Conservation (phyloP, 2,113 vertebrate genomes). For the Engraulis encrasicolus region DNA sequence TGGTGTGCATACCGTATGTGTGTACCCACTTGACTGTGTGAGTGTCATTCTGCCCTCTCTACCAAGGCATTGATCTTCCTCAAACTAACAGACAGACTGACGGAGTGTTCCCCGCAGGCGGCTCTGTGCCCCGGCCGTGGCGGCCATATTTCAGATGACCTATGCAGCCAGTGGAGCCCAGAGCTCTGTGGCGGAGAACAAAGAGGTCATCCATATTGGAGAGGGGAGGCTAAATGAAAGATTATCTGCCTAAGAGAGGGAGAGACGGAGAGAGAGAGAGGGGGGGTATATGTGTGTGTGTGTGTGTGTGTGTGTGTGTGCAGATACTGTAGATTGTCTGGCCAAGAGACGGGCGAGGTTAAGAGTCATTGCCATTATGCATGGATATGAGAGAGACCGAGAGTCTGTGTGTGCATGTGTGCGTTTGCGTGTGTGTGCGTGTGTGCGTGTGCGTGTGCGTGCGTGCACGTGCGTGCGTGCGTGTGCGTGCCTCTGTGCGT, state of each 20-base stretch:
- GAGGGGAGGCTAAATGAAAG: neutral
- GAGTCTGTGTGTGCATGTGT: neutral
- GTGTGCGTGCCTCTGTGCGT: too few relatives aligned
- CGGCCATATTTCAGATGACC: conserved; percentile 7
- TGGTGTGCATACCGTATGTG: too few relatives aligned
- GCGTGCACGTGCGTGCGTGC: too few relatives aligned
- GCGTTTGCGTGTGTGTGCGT: too few relatives aligned
- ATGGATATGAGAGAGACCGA: neutral
- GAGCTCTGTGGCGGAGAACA: neutral
- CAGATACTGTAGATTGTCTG: too few relatives aligned
- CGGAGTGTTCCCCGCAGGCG: neutral
- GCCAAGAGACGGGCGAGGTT: too few relatives aligned
- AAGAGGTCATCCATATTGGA: conserved; percentile 6
- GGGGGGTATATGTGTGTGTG: neutral
- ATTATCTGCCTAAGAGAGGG: conserved; percentile 7
- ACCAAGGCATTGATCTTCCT: neutral
- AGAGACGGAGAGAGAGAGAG: neutral
- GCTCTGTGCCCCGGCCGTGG: neutral
- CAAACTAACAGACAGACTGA: neutral
- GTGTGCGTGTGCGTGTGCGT: too few relatives aligned
- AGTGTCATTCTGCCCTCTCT: neutral
- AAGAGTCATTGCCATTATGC: too few relatives aligned
- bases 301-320: too few relatives aligned
- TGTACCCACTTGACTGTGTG: too few relatives aligned
- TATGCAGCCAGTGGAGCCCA: neutral